phyloP scores from a whole-genome alignment of 2,888 invertebrate species.

The Drosophila mimica region DNA sequence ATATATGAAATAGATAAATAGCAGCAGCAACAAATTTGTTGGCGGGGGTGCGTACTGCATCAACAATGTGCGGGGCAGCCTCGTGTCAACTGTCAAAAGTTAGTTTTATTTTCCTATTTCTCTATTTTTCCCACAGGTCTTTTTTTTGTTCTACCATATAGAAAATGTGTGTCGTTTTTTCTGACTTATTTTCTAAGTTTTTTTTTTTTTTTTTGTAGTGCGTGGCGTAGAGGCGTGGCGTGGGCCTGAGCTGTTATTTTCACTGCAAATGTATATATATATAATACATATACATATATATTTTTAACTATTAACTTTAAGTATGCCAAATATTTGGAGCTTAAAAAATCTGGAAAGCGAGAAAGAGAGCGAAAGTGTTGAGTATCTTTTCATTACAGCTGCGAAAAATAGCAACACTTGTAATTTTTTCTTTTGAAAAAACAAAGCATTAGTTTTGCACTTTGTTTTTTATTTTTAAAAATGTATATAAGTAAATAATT shows the following conservation, averaged over 20 bases:
- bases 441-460: not conserved
- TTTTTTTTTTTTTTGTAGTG: constrained; percentile 18
- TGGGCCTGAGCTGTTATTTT: constrained; percentile 34
- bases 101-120: constrained; percentile 52
- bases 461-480: not conserved
- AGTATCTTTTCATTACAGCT: not conserved
- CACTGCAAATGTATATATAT: not conserved
- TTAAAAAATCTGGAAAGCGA: not conserved
- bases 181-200: not conserved
- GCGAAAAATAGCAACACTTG: not conserved
- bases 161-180: not conserved
- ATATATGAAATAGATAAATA: not conserved
- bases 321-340: not conserved
- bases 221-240: constrained; percentile 56
- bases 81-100: constrained; percentile 68
- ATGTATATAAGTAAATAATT: not conserved
- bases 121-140: constrained; percentile 19
- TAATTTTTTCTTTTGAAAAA: not conserved
- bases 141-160: not conserved
- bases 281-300: not conserved
- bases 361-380: not conserved
- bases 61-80: constrained; percentile 39
- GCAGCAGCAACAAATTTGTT: constrained; percentile 27
- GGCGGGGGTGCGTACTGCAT: constrained; percentile 3
- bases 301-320: not conserved